Percentiles rank a stretch among this genome's conserved stretches.
phyloP scores from a whole-genome alignment of 2,113 vertebrate genomes.

The Anguilla japonica region DNA sequence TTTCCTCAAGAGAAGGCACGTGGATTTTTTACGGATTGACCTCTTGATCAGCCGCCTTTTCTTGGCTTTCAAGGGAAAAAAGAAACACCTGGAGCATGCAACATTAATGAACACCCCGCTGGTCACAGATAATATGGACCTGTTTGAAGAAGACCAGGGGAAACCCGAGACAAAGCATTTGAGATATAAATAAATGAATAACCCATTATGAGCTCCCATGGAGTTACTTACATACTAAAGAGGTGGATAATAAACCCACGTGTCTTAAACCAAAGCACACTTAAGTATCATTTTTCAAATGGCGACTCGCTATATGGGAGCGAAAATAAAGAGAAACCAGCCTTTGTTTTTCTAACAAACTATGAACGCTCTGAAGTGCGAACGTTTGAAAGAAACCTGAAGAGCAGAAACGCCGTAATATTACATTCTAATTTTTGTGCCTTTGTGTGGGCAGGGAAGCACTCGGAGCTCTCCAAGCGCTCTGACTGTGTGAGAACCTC shows the following conservation, averaged over 20 bases:
- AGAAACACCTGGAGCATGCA: not conserved
- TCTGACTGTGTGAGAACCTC: too few relatives aligned
- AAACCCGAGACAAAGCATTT: not conserved
- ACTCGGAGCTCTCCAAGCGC: too few relatives aligned
- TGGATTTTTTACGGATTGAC: not conserved
- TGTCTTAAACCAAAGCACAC: not conserved
- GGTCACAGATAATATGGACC: not conserved
- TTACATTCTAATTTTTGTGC: not conserved
- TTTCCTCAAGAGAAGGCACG: not conserved
- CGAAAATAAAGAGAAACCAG: not conserved
- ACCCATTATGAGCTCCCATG: not conserved
- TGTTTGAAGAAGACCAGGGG: not conserved
- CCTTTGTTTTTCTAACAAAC: not conserved
- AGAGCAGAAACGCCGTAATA: not conserved
- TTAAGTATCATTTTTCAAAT: not conserved
- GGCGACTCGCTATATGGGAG: not conserved
- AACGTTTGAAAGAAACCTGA: not conserved
- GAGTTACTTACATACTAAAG: not conserved
- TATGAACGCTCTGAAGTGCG: not conserved
- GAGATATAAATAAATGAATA: slow-evolving; percentile 1
- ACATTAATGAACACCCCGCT: not conserved
- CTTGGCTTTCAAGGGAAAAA: not conserved
- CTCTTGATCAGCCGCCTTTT: not conserved
- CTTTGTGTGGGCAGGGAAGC: not conserved
- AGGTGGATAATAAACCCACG: not conserved